These are phyloP conservation scores for Sipha maydis DNA, from an alignment of 2,888 invertebrate species.

Conservation along the genomic window DNA sequence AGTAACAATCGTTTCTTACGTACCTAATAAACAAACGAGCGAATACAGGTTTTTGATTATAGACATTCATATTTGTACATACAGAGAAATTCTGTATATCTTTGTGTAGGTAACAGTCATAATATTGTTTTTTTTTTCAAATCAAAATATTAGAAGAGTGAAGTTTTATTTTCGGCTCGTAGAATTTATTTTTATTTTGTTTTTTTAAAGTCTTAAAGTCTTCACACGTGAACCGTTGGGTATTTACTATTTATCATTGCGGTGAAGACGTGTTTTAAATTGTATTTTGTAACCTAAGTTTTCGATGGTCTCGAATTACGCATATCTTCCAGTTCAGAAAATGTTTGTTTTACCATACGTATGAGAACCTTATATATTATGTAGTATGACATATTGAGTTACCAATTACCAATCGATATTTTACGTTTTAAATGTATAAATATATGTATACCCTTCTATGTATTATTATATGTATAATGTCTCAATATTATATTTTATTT, in stretches of 20 bases:
- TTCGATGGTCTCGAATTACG: constrained; percentile 32
- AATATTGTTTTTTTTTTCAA: neutral
- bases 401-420: constrained; percentile 32
- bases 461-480: neutral
- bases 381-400: constrained; percentile 31
- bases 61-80: neutral
- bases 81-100: neutral
- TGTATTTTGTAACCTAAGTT: constrained; percentile 45
- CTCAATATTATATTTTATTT: constrained; percentile 6
- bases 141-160: neutral
- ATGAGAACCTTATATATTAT: constrained; percentile 32
- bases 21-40: neutral
- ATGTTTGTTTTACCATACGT: constrained; percentile 16
- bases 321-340: constrained; percentile 36
- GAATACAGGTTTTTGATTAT: constrained; percentile 27
- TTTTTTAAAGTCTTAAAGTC: neutral
- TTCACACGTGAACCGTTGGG: neutral
- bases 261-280: constrained; percentile 23
- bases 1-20: neutral
- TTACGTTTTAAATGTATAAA: constrained; percentile 1
- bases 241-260: neutral
- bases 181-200: neutral
- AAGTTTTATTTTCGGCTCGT: neutral
- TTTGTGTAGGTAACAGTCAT: neutral
- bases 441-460: neutral